Evolutionary conservation across 2,113 vertebrate species (phyloP), one percentile per base, ranked within the genome.

Genomic region (Oryzias celebensis): DNA sequence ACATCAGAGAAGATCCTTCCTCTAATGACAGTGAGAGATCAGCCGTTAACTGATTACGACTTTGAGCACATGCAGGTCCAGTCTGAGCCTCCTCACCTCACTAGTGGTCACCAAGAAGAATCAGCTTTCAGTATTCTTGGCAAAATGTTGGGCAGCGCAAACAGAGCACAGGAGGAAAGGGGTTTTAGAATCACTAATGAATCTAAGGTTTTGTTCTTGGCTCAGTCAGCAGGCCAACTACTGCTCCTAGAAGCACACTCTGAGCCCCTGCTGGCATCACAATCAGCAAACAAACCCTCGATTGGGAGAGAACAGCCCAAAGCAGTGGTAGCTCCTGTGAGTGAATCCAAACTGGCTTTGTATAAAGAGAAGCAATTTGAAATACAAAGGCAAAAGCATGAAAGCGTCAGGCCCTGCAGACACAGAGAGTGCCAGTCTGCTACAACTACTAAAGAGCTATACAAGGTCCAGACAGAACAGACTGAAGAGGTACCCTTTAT

Each of bases 381-480:
- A 45, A 66, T 57, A 1, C 28, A 71, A 7, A 73, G 36, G 68
- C 63, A 84, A 52, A 61, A 67, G 20, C 61, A 80, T 58, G 60
- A 89, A 28, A 77, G 22, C 4, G 56, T 80, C 51, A 13, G 23
- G 10, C 53, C 78, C 3, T 31, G 45, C 17, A 91, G 91, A 67
- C 89, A 91, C 8, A 8, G 26, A 3, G 2, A 88, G 28, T 67
- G 64, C n/a, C 83, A 81, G 62, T 87, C 85, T 26, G 84, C 88
- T 49, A 45, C 84, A n/a, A 56, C 68, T 48, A 45, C 81, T 52
- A 91, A 93, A 62, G 93, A 93, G 83, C 92, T 68, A 8, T 77
- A 86, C 1, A 16, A 74, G 36, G 59, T 94, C 41, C 78, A 81
- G 54, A 81, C 60, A 49, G 92, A 93, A 48, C 68, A 68, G 4